These are phyloP conservation scores for Bombus confusus DNA, from an alignment of 1,140 invertebrate species.

Conservation along the genomic window DNA sequence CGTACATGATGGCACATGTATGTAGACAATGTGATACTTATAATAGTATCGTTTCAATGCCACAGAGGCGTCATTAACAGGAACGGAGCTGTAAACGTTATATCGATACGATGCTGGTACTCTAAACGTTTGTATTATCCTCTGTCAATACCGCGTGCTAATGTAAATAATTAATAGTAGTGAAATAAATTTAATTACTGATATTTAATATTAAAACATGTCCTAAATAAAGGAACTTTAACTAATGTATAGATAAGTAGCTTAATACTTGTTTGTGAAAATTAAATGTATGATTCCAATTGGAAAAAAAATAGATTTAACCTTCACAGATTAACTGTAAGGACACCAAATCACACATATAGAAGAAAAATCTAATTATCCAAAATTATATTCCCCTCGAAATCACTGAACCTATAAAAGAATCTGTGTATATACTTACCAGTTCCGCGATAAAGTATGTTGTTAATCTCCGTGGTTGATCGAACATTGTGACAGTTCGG, in stretches of 20 bases:
- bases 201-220: neutral
- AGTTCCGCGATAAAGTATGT: too few relatives aligned
- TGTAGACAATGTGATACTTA: neutral
- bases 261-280: neutral
- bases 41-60: rapidly evolving
- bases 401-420: too few relatives aligned
- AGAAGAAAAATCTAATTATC: too few relatives aligned
- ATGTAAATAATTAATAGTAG: neutral
- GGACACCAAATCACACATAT: too few relatives aligned
- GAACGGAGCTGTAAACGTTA: too few relatives aligned
- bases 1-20: neutral
- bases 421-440: too few relatives aligned
- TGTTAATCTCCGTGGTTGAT: too few relatives aligned
- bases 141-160: neutral
- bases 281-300: neutral
- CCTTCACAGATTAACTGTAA: too few relatives aligned
- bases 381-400: too few relatives aligned
- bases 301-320: too few relatives aligned
- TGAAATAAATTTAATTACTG: neutral
- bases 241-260: neutral
- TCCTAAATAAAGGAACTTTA: neutral
- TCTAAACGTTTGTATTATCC: neutral
- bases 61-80: neutral
- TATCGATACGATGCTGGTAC: too few relatives aligned
- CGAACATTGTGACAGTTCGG: rapidly evolving